phyloP scores from a whole-genome alignment of 2,113 vertebrate genomes.

The Buteo buteo region DNA sequence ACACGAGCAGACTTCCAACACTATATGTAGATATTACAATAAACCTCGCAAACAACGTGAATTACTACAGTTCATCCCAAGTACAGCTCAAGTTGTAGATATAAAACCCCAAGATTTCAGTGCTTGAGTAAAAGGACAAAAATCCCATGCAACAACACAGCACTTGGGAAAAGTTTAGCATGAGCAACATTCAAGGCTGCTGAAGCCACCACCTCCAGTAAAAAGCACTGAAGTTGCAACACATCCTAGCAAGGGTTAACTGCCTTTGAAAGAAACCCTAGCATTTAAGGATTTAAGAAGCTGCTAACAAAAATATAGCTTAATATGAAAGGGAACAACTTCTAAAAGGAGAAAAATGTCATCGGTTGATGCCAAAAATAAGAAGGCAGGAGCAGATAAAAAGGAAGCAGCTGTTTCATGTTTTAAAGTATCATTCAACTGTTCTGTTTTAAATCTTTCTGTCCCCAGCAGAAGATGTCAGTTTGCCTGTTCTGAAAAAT shows the following conservation, averaged over 20 bases:
- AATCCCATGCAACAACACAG: not conserved
- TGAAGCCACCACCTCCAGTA: not conserved
- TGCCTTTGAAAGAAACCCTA: not conserved
- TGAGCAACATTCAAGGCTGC: not conserved
- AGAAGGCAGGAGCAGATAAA: constrained; percentile 27
- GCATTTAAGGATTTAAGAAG: not conserved
- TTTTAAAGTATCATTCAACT: constrained; percentile 34
- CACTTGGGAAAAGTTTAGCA: not conserved
- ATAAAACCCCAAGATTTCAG: not conserved
- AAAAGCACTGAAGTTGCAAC: not conserved
- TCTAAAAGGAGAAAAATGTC: constrained; percentile 30
- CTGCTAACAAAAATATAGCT: not conserved
- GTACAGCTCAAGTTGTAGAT: not conserved
- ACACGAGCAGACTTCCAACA: not conserved
- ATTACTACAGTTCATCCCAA: not conserved
- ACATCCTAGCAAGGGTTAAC: not conserved
- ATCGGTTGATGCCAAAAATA: not conserved
- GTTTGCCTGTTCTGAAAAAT: constrained; percentile 22
- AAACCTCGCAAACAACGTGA: rapidly evolving
- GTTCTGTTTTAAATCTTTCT: constrained; percentile 13
- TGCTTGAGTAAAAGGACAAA: not conserved
- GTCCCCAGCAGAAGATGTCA: constrained; percentile 32
- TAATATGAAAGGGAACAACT: not conserved
- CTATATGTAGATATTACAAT: not conserved
- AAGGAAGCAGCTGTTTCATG: constrained; percentile 54